phyloP scores from a whole-genome alignment of 2,888 invertebrate genomes.

The Drosophila barbarae region DNA sequence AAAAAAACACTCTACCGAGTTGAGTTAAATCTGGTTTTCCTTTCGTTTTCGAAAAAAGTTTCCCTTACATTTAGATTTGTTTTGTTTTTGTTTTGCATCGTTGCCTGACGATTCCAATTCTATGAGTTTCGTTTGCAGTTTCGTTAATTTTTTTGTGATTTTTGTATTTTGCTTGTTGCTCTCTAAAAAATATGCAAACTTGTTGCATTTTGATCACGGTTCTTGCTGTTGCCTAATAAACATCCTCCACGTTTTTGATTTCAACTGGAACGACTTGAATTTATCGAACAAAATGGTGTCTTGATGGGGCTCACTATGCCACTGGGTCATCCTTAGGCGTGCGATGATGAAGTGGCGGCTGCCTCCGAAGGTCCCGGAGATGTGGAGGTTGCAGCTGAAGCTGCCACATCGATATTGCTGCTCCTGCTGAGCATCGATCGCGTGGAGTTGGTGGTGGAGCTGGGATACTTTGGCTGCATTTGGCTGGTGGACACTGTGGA shows the following conservation, averaged over 20 bases:
- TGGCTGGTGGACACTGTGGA: slow-evolving; percentile 51
- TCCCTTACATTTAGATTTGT: slow-evolving; percentile 21
- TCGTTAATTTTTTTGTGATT: slow-evolving; percentile 46
- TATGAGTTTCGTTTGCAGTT: slow-evolving; percentile 44
- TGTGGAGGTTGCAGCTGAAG: slow-evolving; percentile 14
- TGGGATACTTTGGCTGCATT: slow-evolving; percentile 40
- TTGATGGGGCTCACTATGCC: slow-evolving; percentile 9
- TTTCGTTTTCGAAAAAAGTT: slow-evolving; percentile 29
- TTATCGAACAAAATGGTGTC: slow-evolving; percentile 46
- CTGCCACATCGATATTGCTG: slow-evolving; percentile 24
- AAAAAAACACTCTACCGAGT: slow-evolving; percentile 60
- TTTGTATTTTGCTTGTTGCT: slow-evolving; percentile 50
- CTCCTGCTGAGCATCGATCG: slow-evolving; percentile 21
- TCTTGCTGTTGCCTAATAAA: slow-evolving; percentile 62
- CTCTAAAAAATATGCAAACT: slow-evolving; percentile 66
- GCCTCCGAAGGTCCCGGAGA: slow-evolving; percentile 9
- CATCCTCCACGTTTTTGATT: slow-evolving; percentile 54
- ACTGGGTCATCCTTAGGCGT: slow-evolving; percentile 4
- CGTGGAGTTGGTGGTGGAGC: slow-evolving; percentile 21
- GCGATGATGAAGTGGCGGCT: slow-evolving; percentile 17
- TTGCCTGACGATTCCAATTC: slow-evolving; percentile 64
- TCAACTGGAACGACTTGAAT: slow-evolving; percentile 71
- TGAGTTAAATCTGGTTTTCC: slow-evolving; percentile 41
- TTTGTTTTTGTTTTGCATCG: slow-evolving; percentile 58
- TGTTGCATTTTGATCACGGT: slow-evolving; percentile 70